Evolutionary conservation across 2,113 vertebrate species (phyloP).

Genomic region (Azemiops feae): DNA sequence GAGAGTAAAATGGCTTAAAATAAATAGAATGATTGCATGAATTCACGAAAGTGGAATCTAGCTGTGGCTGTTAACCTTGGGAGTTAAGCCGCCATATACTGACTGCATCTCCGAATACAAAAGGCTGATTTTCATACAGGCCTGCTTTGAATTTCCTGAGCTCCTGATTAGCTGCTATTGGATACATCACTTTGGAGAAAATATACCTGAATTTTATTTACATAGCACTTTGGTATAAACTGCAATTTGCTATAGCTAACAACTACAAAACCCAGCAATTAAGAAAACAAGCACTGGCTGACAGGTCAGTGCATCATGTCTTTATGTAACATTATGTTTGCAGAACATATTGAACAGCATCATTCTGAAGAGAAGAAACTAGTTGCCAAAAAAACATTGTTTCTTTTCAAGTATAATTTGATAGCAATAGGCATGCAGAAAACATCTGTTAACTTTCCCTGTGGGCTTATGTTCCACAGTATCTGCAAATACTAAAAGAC

Average conservation of each 20-base stretch:
- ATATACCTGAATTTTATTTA: neutral
- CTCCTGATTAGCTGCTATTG: neutral
- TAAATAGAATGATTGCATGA: neutral
- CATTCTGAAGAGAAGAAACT: neutral
- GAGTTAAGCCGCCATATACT: neutral
- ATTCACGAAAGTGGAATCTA: neutral
- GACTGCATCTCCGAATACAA: neutral
- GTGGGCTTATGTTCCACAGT: neutral
- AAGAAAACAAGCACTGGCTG: neutral
- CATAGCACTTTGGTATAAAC: neutral
- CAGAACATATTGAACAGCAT: neutral
- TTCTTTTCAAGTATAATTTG: neutral
- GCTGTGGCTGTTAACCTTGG: neutral
- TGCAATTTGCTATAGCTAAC: neutral
- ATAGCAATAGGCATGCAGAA: neutral
- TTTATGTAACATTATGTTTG: neutral
- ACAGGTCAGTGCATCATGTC: neutral
- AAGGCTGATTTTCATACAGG: neutral
- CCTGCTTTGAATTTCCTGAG: neutral
- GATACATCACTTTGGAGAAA: neutral
- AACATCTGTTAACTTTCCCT: constrained; percentile 3
- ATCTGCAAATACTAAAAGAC: constrained; percentile 24
- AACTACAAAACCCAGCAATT: neutral
- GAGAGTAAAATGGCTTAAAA: neutral
- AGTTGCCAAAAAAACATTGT: neutral